phyloP scores from a whole-genome alignment of 1,140 invertebrate genomes.

The Dolichoris vasculosae region DNA sequence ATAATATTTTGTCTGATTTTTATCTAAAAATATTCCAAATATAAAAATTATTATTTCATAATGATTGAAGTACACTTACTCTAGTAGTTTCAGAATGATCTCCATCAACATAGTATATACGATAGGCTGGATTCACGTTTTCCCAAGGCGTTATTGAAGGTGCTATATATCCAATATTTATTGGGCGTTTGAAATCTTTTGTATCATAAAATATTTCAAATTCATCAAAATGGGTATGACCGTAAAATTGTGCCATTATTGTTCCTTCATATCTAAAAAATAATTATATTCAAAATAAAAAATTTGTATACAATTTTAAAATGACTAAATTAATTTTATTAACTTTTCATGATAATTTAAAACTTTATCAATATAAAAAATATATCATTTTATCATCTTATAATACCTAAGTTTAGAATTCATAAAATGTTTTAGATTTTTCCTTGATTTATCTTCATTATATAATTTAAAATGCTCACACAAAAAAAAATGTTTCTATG shows the following conservation, averaged over 20 bases:
- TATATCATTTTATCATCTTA: too few species aligned
- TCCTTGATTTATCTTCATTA: too few species aligned
- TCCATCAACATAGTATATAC: slow-evolving; percentile 82
- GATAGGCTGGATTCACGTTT: slow-evolving; percentile 94
- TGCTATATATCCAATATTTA: slow-evolving; percentile 91
- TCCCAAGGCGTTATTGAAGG: slow-evolving; percentile 95
- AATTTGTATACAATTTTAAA: background rate
- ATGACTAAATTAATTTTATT: too few species aligned
- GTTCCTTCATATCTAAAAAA: slow-evolving; percentile 91
- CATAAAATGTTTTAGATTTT: too few species aligned
- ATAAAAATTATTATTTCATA: background rate
- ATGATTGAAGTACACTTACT: slow-evolving; percentile 1
- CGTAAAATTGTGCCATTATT: slow-evolving; percentile 94
- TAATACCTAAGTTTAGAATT: too few species aligned
- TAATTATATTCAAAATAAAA: too few species aligned
- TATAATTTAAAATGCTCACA: too few species aligned
- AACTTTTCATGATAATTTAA: too few species aligned
- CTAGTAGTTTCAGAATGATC: slow-evolving; percentile 35
- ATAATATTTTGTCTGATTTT: too few species aligned
- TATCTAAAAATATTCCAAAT: background rate
- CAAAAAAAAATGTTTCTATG: slow-evolving; percentile 1
- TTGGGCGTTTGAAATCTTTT: slow-evolving; percentile 84
- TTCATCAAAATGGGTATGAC: slow-evolving; percentile 96
- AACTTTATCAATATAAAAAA: too few species aligned
- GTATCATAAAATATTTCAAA: slow-evolving; percentile 95